Evolutionary conservation across 2,797 vertebrate genomes (phyloP).

Genomic region (Diplodus sargus): DNA sequence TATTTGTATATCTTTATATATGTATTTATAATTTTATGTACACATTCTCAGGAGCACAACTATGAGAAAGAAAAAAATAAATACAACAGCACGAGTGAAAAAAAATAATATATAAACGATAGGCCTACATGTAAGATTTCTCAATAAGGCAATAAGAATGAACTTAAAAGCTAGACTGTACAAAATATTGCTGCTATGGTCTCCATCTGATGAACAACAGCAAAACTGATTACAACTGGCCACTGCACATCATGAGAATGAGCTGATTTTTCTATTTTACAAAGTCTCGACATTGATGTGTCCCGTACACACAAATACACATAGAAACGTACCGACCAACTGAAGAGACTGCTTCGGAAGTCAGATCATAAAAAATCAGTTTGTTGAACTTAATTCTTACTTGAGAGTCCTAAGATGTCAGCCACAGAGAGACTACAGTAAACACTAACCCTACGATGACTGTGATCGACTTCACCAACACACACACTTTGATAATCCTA

Average conservation of each 20-base stretch:
- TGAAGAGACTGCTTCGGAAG: constrained; percentile 45
- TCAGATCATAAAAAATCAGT: constrained; percentile 29
- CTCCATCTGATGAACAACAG: constrained; percentile 77
- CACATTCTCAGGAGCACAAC: constrained; percentile 82
- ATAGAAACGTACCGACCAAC: constrained; percentile 60
- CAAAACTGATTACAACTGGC: constrained; percentile 80
- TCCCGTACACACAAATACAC: constrained; percentile 60
- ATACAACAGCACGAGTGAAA: constrained; percentile 77
- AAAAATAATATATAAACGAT: constrained; percentile 56
- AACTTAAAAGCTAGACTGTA: constrained; percentile 79
- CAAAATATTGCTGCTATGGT: constrained; percentile 85
- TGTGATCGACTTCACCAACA: constrained; percentile 67
- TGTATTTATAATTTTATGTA: constrained; percentile 89
- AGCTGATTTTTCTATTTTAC: constrained; percentile 69
- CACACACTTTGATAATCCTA: constrained; percentile 47
- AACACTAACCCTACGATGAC: constrained; percentile 73
- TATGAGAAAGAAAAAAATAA: constrained; percentile 77
- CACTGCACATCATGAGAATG: constrained; percentile 79
- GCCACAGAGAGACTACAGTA: constrained; percentile 70
- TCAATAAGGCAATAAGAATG: constrained; percentile 84
- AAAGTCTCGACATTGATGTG: constrained; percentile 58
- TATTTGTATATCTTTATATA: constrained; percentile 88
- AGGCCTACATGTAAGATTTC: constrained; percentile 67
- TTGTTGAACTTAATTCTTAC: constrained; percentile 31
- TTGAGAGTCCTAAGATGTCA: constrained; percentile 57